Conservation (phyloP, 2,888 invertebrate genomes). For the Lissocephala sabroskyi region DNA sequence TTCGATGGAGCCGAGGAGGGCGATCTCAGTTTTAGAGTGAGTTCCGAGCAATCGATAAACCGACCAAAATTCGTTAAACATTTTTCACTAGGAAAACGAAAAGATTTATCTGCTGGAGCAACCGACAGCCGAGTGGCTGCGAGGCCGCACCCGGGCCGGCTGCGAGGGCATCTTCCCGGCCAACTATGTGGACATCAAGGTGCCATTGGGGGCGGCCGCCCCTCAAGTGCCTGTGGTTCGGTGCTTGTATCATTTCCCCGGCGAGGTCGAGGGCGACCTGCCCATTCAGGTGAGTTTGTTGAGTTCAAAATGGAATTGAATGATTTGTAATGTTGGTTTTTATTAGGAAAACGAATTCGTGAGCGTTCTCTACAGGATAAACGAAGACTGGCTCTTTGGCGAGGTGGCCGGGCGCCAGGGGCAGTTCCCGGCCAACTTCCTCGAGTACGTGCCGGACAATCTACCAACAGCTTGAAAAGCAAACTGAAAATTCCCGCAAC, state of each 20-base stretch:
- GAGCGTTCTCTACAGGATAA: constrained; percentile 79
- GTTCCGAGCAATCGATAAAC: too few relatives aligned
- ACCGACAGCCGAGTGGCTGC: constrained; percentile 86
- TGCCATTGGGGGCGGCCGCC: constrained; percentile 74
- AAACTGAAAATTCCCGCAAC: too few relatives aligned
- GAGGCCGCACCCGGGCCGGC: constrained; percentile 79
- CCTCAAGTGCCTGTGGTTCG: constrained; percentile 68
- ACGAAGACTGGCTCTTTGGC: constrained; percentile 85
- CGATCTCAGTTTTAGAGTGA: constrained; percentile 86
- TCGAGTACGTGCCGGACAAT: constrained; percentile 76
- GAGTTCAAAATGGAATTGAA: neutral
- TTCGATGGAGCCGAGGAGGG: constrained; percentile 82
- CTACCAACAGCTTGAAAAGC: constrained; percentile 66
- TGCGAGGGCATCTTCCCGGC: constrained; percentile 87
- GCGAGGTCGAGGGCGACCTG: constrained; percentile 77
- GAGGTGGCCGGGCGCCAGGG: constrained; percentile 79
- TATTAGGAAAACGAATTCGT: constrained; percentile 78
- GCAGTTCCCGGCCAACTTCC: constrained; percentile 86
- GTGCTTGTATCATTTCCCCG: constrained; percentile 82
- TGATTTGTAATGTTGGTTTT: constrained; percentile 2
- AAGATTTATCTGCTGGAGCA: constrained; percentile 80
- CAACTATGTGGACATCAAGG: constrained; percentile 84
- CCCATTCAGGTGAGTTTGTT: constrained; percentile 73
- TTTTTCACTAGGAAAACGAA: constrained; percentile 77
- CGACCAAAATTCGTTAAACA: neutral